Evolutionary conservation across 2,797 vertebrate species (phyloP), one percentile per base, ranked within the genome.

Genomic region (Crax fasciolata): DNA sequence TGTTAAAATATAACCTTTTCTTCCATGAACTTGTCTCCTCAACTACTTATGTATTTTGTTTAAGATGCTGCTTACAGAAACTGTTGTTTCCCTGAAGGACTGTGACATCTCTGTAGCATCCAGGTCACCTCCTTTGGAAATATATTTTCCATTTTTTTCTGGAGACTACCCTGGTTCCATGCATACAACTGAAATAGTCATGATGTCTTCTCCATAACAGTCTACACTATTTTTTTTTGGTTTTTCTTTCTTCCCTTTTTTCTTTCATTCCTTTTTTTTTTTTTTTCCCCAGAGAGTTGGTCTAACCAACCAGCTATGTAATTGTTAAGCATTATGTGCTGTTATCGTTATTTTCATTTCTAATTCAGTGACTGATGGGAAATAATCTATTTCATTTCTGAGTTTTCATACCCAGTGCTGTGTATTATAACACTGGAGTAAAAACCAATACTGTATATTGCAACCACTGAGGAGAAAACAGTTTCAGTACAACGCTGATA

Each of bases 21-120:
- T 57, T 73, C 27, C 28, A 63, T 66, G 57, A 66, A 23, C 3
- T 46, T 87, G 15, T 57, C 20, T 57, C 4, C 39, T 58, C 7
- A 77, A 8, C 19, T 93, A 11, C 24, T 65, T 57, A 20, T 65
- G 6, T 9, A 38, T 58, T 65, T 25, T 83, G 13, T 14, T 68
- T 70, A 74, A 57, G 6, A 30, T 58, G 5, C 2, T 23, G 17
- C 4, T 49, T 44, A 38, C 16, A 32, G 27, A 73, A 75, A 57
- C 9, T 0, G 0, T 28, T n/a, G 8, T 23, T 13, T 28, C 23
- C 6, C 19, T 41, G 38, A 57, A 83, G 3, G 11, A 52, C 28
- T 46, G 4, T 28, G 5, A 51, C 9, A 52, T 51, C 13, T 75
- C 16, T 89, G 2, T 32, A 84, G 10, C 10, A 30, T 2, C 4